phyloP scores from a whole-genome alignment of 2,888 invertebrate genomes.

The Lycocerus yunnanus region DNA sequence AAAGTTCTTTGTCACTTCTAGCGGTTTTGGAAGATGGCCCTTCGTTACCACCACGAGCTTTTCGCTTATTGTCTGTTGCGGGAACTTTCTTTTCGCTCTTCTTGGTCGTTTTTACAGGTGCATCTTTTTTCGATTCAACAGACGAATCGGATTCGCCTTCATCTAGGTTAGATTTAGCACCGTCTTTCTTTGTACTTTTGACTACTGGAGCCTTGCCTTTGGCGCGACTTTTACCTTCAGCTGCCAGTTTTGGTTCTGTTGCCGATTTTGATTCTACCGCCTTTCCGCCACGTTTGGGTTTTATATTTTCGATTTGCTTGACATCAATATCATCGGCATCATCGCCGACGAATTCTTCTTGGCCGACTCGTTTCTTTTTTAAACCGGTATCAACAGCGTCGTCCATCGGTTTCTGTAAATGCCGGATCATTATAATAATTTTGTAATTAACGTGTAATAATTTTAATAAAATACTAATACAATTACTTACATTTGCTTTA shows the following conservation, averaged over 20 bases:
- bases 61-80: neutral
- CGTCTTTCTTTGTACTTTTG: conserved; percentile 19
- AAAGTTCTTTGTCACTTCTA: neutral
- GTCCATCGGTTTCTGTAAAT: neutral
- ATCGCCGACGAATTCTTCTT: neutral
- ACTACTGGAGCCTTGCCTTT: conserved; percentile 18
- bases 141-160: neutral
- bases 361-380: neutral
- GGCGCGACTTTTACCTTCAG: neutral
- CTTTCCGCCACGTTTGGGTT: conserved; percentile 6
- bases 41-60: neutral
- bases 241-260: too few relatives aligned
- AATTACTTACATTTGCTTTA: conserved; percentile 26
- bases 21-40: neutral
- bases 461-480: neutral
- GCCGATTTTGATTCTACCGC: conserved; percentile 2
- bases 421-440: neutral
- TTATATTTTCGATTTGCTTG: neutral
- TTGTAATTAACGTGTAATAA: neutral
- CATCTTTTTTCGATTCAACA: neutral
- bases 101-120: neutral
- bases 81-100: neutral
- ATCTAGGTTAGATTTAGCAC: neutral
- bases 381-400: neutral
- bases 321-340: neutral